phyloP scores from a whole-genome alignment of 2,797 vertebrate species.

The Dipus sagitta region DNA sequence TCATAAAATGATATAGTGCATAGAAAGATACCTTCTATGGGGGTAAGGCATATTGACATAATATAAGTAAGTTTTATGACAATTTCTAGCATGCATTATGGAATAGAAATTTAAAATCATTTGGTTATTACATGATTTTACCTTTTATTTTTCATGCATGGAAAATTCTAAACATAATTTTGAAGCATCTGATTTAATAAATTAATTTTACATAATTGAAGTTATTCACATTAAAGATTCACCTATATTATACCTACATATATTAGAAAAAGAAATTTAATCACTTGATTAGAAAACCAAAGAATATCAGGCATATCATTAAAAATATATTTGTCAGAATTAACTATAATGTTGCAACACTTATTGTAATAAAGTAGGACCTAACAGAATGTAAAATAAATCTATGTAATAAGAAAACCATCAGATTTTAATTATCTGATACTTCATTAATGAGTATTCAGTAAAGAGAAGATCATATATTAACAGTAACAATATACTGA shows the following conservation, averaged over 20 bases:
- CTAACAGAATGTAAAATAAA: constrained; percentile 56
- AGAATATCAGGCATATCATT: constrained; percentile 46
- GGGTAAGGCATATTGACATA: constrained; percentile 16
- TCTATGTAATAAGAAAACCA: constrained; percentile 34
- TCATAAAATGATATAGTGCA: constrained; percentile 38
- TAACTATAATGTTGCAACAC: not conserved
- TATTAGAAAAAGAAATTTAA: constrained; percentile 48
- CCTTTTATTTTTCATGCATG: constrained; percentile 36
- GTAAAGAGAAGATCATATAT: constrained; percentile 45
- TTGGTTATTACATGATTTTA: not conserved
- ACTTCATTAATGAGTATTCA: constrained; percentile 45
- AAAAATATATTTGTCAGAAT: constrained; percentile 55
- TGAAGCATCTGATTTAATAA: constrained; percentile 56
- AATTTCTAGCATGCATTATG: constrained; percentile 45
- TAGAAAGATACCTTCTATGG: constrained; percentile 3
- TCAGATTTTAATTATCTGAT: constrained; percentile 64
- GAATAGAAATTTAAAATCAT: constrained; percentile 48
- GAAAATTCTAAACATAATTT: constrained; percentile 26
- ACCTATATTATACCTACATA: constrained; percentile 17
- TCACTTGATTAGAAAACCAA: constrained; percentile 27
- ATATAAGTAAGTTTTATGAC: constrained; percentile 22
- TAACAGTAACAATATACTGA: not conserved
- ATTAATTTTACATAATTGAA: constrained; percentile 54
- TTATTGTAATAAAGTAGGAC: constrained; percentile 53
- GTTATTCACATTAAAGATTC: constrained; percentile 34